phyloP scores from a whole-genome alignment of 2,113 vertebrate species.

The Heloderma charlesbogerti region DNA sequence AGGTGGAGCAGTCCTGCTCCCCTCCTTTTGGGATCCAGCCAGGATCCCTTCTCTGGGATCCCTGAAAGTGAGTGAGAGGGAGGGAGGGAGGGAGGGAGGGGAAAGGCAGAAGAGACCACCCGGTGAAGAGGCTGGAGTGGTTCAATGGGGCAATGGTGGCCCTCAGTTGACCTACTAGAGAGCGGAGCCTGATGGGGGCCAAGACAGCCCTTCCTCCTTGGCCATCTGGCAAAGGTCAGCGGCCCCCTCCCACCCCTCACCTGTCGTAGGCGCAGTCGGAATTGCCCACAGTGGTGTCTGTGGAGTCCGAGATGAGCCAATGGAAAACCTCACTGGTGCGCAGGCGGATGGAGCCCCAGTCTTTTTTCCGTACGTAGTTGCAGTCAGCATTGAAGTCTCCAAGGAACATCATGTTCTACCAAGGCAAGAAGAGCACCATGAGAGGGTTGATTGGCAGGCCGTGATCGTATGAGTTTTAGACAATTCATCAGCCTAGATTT shows the following conservation, averaged over 20 bases:
- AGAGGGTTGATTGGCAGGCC: too few species aligned
- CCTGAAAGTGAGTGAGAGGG: too few species aligned
- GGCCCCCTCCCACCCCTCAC: conserved; percentile 56
- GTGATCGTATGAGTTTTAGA: too few species aligned
- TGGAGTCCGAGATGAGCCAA: conserved; percentile 85
- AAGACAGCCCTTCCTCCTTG: neutral
- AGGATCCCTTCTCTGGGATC: neutral
- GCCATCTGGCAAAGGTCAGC: neutral
- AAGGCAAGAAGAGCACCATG: neutral
- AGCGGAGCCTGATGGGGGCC: neutral
- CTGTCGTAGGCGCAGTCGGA: conserved; percentile 90
- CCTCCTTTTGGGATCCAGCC: too few species aligned
- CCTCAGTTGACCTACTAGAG: neutral
- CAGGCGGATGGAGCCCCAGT: conserved; percentile 86
- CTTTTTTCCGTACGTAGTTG: conserved; percentile 74
- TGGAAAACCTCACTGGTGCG: conserved; percentile 84
- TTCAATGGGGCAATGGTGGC: neutral
- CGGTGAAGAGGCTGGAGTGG: neutral
- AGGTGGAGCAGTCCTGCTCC: neutral
- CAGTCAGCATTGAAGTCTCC: conserved; percentile 93
- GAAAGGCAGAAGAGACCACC: too few species aligned
- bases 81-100: neutral
- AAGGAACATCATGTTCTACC: conserved; percentile 89
- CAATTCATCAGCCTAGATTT: too few species aligned
- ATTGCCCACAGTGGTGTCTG: conserved; percentile 86